These are phyloP conservation scores for Mesocentrotus franciscanus DNA, from an alignment of 53 echinoderm and acorn worm genomes.

Conservation along the genomic window DNA sequence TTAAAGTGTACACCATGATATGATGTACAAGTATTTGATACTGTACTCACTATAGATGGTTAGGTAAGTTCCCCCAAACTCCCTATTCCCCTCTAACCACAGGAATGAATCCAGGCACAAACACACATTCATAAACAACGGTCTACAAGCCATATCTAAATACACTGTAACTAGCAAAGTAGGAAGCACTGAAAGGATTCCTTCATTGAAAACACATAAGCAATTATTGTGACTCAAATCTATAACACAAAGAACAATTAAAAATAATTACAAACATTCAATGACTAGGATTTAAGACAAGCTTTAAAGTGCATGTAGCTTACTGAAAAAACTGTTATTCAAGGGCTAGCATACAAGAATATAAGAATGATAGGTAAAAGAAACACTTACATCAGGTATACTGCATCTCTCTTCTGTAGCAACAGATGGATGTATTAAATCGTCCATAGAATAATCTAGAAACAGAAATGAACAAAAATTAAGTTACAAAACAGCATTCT, in stretches of 20 bases:
- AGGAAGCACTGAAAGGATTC: background rate
- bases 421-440: background rate
- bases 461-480: background rate
- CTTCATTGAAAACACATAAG: background rate
- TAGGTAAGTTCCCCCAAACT: background rate
- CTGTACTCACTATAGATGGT: no score
- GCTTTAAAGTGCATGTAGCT: no score
- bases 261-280: background rate
- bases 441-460: conserved; percentile 47
- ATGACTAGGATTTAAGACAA: background rate
- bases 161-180: background rate
- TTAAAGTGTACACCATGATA: no score
- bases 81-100: no score
- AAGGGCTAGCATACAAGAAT: no score
- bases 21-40: no score
- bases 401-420: conserved; percentile 18
- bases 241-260: background rate
- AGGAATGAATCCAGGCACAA: no score
- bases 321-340: no score
- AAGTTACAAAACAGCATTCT: background rate
- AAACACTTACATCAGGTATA: background rate
- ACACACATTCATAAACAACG: background rate
- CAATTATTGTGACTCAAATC: no score
- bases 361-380: background rate
- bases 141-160: background rate